These are phyloP conservation scores for Microcaecilia unicolor DNA, from an alignment of 2,797 vertebrate genomes.

Conservation along the genomic window DNA sequence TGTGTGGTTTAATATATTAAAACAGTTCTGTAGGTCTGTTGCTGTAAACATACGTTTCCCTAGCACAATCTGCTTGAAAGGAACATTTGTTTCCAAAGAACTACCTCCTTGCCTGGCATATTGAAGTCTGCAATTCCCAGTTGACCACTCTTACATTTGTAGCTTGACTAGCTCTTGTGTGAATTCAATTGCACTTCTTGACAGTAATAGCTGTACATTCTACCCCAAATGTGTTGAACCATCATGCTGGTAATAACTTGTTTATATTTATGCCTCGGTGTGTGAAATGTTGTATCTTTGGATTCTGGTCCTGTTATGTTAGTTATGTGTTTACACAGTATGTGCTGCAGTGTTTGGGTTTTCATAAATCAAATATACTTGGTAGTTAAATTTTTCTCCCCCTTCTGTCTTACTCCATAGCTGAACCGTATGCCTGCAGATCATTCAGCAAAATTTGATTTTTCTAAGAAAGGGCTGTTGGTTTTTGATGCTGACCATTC, in stretches of 20 bases:
- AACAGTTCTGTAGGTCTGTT: neutral
- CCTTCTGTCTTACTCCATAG: constrained; percentile 40
- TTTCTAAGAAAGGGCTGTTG: constrained; percentile 81
- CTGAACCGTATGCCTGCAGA: constrained; percentile 71
- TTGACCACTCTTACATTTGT: neutral
- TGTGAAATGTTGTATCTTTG: neutral
- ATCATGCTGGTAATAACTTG: neutral
- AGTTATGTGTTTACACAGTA: neutral
- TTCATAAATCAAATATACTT: no score
- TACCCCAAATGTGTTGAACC: neutral
- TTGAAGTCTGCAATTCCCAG: neutral
- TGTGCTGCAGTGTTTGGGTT: no score
- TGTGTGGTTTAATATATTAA: neutral
- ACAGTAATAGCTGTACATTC: neutral
- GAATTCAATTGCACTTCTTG: neutral
- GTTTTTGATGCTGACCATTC: constrained; percentile 67
- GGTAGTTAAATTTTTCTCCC: constrained; percentile 1
- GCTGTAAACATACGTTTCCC: neutral
- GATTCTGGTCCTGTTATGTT: neutral
- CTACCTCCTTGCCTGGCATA: neutral
- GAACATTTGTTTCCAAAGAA: no score
- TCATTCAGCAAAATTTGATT: constrained; percentile 70
- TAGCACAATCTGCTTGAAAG: neutral
- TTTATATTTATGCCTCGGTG: neutral
- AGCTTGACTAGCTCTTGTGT: neutral